phyloP scores from a whole-genome alignment of 2,113 vertebrate genomes.

The Sceloporus undulatus region DNA sequence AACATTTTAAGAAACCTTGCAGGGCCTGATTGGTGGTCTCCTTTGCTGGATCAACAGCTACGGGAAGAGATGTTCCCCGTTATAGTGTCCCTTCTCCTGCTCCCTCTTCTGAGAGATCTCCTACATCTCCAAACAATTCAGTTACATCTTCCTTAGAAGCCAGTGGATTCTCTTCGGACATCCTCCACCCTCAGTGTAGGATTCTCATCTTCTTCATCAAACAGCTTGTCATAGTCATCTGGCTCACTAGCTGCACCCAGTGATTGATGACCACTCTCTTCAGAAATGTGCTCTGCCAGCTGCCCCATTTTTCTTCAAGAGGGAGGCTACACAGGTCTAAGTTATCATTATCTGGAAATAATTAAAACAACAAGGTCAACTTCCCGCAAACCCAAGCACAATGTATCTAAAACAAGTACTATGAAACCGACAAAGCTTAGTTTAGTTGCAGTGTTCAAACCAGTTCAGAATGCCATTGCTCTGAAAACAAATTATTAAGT shows the following conservation, averaged over 20 bases:
- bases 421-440: not conserved
- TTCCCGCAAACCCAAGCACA: conserved; percentile 13
- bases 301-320: conserved; percentile 84
- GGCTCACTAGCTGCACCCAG: conserved; percentile 45
- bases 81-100: conserved; percentile 38
- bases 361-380: conserved; percentile 9
- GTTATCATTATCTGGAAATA: conserved; percentile 83
- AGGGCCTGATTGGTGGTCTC: conserved; percentile 85
- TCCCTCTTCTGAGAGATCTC: conserved; percentile 84
- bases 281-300: conserved; percentile 44
- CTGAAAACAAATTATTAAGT: not conserved
- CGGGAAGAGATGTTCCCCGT: accelerated
- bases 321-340: conserved; percentile 86
- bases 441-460: not conserved
- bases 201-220: conserved; percentile 86
- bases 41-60: conserved; percentile 53
- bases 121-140: conserved; percentile 84
- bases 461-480: not conserved
- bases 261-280: conserved; percentile 46
- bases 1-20: conserved; percentile 82
- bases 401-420: too few relatives aligned
- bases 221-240: conserved; percentile 85
- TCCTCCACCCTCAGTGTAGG: conserved; percentile 80
- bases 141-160: conserved; percentile 71
- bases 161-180: conserved; percentile 30